Base-by-base conservation (phyloP, 2,113 vertebrate species). In the Tragulus kanchil region DNA sequence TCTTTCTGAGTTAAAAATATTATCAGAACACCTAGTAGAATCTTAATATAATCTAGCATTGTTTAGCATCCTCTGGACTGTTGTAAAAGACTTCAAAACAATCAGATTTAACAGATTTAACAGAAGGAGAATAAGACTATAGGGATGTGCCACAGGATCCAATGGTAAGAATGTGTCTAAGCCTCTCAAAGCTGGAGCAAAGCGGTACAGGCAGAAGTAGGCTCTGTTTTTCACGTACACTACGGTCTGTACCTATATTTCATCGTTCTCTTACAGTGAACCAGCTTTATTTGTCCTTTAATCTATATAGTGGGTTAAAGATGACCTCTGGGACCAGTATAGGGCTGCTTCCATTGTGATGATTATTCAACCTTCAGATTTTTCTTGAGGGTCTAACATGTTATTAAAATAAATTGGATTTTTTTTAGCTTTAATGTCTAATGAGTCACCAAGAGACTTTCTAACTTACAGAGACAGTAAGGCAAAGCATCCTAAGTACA, bases 171-270 rank as follows among this genome's bases (percentile, higher is more conserved):
- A 45, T 13, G 9, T 21, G 16, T 23, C 16, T 21, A 23, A 36
- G 3, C 65, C 5, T 83, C 28, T 67, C 21, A 52, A 75, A 42
- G 17, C 23, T 42, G 21, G 85, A 65, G 21, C 42, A 19, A 17
- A 45, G 6, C 6, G 3, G 28, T 28, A 45, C 13, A 77, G 50
- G 10, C 23, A 45, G 31, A 93, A 12, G 13, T 3, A 5, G 28
- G 0, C 1, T 36, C 36, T 15, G 17, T 25, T 6, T 31, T 21
- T 56, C 15, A 9, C 2, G 1, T 13, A 3, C 10, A 2, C 10
- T 9, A 2, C 45, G 45, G 1, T 23, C n/a, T 87, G 5, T n/a
- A 5, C 12, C 9, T n/a, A 26, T 84, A 1, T 14, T 36, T 95
- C 7, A 13, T n/a, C 28, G 5, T 28, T 62, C 19, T 69, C 3